Evolutionary conservation across 2,113 vertebrate genomes (phyloP).

Genomic region (Telmatochromis brachygnathus): DNA sequence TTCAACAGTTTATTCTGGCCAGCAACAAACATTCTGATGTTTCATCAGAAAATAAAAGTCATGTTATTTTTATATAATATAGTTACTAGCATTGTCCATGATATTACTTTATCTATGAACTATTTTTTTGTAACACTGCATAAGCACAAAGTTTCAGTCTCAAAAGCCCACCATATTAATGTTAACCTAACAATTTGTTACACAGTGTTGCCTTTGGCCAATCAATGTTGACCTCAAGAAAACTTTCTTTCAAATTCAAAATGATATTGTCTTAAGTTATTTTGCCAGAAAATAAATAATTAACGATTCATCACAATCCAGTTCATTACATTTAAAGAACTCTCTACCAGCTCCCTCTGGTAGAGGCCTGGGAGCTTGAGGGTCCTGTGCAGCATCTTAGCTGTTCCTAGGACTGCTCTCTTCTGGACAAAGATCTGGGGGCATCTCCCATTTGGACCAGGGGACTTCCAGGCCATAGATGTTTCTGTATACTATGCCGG

Average conservation of each 20-base stretch:
- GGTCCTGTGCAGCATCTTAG: not conserved
- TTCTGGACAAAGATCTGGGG: not conserved
- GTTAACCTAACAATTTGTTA: accelerated
- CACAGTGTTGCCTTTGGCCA: not conserved
- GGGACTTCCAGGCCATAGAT: too few relatives aligned
- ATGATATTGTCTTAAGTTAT: not conserved
- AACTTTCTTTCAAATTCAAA: not conserved
- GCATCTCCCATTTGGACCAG: too few relatives aligned
- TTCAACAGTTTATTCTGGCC: not conserved
- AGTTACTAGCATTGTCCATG: not conserved
- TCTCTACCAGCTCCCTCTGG: not conserved
- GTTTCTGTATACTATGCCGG: too few relatives aligned
- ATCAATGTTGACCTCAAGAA: not conserved
- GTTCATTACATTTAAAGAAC: not conserved
- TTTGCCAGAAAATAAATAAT: not conserved
- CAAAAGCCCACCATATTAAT: not conserved
- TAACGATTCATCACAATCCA: not conserved
- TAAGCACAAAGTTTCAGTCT: not conserved
- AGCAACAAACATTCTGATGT: not conserved
- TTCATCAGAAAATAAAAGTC: not conserved
- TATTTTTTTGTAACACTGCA: not conserved
- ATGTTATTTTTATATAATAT: not conserved
- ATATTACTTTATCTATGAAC: not conserved
- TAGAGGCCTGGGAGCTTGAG: not conserved
- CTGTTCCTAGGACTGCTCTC: not conserved